Base-by-base conservation (phyloP, 2,888 invertebrate species). In the Oscheius sp. region DNA sequence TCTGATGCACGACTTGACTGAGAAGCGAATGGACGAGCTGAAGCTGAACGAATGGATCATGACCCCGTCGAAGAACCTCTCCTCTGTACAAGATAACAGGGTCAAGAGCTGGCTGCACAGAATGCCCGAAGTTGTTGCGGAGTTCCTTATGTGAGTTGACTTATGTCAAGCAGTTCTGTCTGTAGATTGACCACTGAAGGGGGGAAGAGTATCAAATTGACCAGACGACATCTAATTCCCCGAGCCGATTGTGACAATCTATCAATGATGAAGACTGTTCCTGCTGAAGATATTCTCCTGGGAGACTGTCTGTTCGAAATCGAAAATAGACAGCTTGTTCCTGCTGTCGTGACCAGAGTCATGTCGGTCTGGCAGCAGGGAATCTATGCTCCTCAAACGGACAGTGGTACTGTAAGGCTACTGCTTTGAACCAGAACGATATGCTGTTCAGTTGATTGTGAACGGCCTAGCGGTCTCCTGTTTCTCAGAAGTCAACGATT, bases 1-100 rank as follows among this genome's bases (percentile, higher is more conserved):
- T 32, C 29, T 33, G 32, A 53, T 66, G 53, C 11, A 9, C 11
- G 51, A 66, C 47, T 42, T 42, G 47, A 66, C 32, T 9, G 53
- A 53, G 21, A 50, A 53, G 29, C 51, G 58, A 32, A 70, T 70
- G 70, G 70, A 70, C 55, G 70, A 70, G 21, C 9, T 70, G 42
- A 55, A 53, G 37, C 32, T 55, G 9, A 21, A 33, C 13, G 68
- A 68, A 9, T 53, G 35, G 51, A 51, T 68, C 3, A 21, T 37
- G 32, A 57, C 42, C 29, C 55, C 57, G 11, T 51, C 21, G 29
- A 10, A 53, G 51, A 51, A 57, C n/a, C 5, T 53, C 1, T 29
- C 37, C 13, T 4, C 33, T 11, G 42, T 47, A 4, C 35, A 35
- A 11, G 11, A 4, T 32, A 32, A 10, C 35, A 2, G 5, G 29